A percentile compares a stretch with the other conserved stretches of the same genome.
Evolutionary conservation across 2,113 vertebrate genomes (phyloP).

Genomic region (Micromys minutus): DNA sequence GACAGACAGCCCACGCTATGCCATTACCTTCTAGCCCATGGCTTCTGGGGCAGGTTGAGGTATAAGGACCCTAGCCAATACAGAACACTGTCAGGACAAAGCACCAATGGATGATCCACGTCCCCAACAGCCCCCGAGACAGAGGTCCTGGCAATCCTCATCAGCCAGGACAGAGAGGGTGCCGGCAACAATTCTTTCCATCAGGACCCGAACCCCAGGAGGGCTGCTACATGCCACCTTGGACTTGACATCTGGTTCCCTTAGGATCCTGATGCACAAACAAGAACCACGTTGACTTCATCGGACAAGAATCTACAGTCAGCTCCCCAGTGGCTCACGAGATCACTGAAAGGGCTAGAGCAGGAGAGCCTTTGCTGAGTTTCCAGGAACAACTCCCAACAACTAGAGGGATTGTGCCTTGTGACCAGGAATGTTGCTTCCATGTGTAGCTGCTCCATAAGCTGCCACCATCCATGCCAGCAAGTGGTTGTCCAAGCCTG

Average conservation of each 20-base stretch:
- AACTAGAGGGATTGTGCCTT: background rate
- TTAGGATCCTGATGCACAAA: slow-evolving; percentile 21
- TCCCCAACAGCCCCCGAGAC: background rate
- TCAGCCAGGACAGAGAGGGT: background rate
- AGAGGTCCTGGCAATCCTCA: background rate
- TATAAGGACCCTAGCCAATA: too few relatives aligned
- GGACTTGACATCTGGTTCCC: slow-evolving; percentile 8
- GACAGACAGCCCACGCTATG: background rate
- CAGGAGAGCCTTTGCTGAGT: slow-evolving; percentile 38
- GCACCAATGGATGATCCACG: background rate
- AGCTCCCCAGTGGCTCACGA: slow-evolving; percentile 13
- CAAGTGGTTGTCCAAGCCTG: background rate
- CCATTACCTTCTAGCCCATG: background rate
- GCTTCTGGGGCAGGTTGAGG: background rate
- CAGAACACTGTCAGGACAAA: background rate
- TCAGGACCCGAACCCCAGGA: background rate
- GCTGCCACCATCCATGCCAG: background rate
- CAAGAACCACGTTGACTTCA: slow-evolving; percentile 27
- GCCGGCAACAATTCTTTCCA: background rate
- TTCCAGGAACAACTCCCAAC: slow-evolving; percentile 51
- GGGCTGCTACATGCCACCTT: background rate
- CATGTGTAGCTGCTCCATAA: background rate
- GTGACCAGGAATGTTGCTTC: background rate
- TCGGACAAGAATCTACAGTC: slow-evolving; percentile 57
- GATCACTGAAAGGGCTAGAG: slow-evolving; percentile 34